Conservation (phyloP, 2,113 vertebrate genomes). For the Rhinopomastus cyanomelas region DNA sequence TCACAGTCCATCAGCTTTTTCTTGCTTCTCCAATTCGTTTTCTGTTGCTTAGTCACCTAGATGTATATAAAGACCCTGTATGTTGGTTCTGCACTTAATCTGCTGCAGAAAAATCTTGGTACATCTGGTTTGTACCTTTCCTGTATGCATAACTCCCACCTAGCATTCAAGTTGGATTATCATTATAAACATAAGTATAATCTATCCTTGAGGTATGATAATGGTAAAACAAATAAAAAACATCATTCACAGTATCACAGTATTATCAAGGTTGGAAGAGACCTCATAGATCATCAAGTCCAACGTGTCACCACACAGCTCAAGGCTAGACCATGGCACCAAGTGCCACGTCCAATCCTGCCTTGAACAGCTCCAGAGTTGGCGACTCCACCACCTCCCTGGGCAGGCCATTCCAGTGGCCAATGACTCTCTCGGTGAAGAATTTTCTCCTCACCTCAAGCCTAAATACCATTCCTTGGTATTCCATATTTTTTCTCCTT, state of each 20-base stretch:
- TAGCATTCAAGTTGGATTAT: not conserved
- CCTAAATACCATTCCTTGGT: fast-evolving
- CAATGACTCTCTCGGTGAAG: too few species aligned
- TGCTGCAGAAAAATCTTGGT: not conserved
- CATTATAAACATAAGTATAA: not conserved
- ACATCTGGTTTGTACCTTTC: not conserved
- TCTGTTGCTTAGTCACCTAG: not conserved
- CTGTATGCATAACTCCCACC: not conserved
- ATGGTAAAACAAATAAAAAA: not conserved
- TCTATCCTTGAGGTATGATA: not conserved
- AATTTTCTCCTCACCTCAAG: too few species aligned
- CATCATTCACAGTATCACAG: too few species aligned
- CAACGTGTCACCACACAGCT: too few species aligned
- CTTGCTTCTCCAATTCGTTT: constrained; percentile 18
- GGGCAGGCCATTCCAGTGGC: too few species aligned
- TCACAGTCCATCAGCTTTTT: constrained; percentile 45
- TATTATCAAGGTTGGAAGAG: too few species aligned
- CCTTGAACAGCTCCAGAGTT: too few species aligned
- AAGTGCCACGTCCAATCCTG: too few species aligned
- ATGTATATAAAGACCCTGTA: not conserved
- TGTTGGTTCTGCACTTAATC: not conserved
- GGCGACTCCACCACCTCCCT: too few species aligned
- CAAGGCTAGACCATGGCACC: too few species aligned
- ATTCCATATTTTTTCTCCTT: not conserved
- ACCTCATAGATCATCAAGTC: too few species aligned